phyloP scores from a whole-genome alignment of 2,797 vertebrate genomes.

The Acomys russatus region DNA sequence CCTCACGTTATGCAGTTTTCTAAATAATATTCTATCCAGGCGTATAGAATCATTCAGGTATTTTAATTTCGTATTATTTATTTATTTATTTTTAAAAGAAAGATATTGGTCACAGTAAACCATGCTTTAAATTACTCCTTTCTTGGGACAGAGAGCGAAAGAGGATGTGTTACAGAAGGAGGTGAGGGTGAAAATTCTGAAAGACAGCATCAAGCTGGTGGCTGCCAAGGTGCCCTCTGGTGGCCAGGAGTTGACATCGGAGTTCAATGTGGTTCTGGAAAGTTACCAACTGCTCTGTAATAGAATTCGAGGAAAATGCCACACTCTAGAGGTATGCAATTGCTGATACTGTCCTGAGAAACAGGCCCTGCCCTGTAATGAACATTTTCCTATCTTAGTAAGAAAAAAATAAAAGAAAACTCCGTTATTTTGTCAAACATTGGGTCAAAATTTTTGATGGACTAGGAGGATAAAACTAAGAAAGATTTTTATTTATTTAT shows the following conservation, averaged over 20 bases:
- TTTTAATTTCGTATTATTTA: constrained; percentile 45
- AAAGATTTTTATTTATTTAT: not conserved
- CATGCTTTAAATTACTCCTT: constrained; percentile 6
- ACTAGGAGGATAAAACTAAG: not conserved
- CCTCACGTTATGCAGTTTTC: not conserved
- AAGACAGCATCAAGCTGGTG: constrained; percentile 96
- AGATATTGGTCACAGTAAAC: not conserved
- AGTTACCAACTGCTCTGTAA: constrained; percentile 98
- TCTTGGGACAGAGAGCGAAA: constrained; percentile 93
- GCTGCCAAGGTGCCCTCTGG: constrained; percentile 91
- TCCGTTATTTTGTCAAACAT: not conserved
- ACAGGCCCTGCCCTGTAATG: not conserved
- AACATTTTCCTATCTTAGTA: not conserved
- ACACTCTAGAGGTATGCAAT: constrained; percentile 95
- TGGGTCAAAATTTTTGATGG: not conserved
- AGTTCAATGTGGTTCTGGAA: constrained; percentile 93
- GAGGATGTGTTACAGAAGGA: constrained; percentile 99
- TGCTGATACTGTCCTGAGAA: not conserved
- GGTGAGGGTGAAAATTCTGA: constrained; percentile 98
- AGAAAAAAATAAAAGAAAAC: not conserved
- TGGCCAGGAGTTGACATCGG: constrained; percentile 92
- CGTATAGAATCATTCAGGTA: not conserved
- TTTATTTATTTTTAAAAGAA: not conserved
- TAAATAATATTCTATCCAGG: not conserved
- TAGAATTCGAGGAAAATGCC: constrained; percentile 97